Conservation (phyloP, 2,888 invertebrate species). For the Harpagoxenus sublaevis region DNA sequence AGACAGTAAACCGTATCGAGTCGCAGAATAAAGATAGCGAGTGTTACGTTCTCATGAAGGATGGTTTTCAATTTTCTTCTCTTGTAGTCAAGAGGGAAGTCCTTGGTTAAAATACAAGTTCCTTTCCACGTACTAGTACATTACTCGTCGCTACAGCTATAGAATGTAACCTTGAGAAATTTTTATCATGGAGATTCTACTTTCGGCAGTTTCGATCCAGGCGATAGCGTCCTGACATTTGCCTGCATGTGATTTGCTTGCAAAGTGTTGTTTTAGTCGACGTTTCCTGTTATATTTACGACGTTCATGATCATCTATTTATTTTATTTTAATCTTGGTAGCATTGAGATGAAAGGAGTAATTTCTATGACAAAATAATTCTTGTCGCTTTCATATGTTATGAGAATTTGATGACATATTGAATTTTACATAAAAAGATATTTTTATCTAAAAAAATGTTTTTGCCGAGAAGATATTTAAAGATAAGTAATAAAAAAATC, state of each 20-base stretch:
- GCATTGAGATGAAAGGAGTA: background rate
- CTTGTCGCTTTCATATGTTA: background rate
- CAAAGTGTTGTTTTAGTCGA: conserved; percentile 30
- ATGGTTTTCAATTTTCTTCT: background rate
- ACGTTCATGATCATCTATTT: background rate
- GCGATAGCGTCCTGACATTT: conserved; percentile 48
- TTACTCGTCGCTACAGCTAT: background rate
- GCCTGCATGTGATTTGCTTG: conserved; percentile 59
- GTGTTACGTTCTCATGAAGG: background rate
- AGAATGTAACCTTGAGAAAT: background rate
- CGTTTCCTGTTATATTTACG: conserved; percentile 15
- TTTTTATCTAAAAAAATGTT: background rate
- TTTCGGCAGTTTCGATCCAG: conserved; percentile 58
- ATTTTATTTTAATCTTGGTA: background rate
- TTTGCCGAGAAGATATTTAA: background rate
- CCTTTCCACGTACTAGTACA: background rate
- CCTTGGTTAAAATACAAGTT: background rate
- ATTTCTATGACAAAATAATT: background rate
- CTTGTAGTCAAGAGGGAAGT: background rate
- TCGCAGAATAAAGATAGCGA: background rate
- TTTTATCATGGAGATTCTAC: conserved; percentile 5
- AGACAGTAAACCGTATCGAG: background rate
- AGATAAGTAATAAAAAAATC: background rate
- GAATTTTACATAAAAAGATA: background rate
- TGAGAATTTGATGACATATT: background rate